These are phyloP conservation scores for Propithecus deckenii DNA, from an alignment of 2,797 vertebrate species.

Conservation along the genomic window DNA sequence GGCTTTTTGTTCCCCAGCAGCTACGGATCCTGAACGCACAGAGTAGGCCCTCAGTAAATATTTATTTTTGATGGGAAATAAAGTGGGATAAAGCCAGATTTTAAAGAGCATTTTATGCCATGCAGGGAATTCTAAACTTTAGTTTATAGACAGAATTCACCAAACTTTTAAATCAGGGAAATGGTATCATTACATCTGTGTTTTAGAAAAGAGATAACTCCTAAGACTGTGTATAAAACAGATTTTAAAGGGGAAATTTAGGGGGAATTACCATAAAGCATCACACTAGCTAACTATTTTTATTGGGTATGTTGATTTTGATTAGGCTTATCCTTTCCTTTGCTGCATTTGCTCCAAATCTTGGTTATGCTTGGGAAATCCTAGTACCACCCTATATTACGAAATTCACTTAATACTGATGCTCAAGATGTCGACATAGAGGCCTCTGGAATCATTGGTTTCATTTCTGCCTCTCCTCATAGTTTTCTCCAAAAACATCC, in stretches of 20 bases:
- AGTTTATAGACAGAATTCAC: background rate
- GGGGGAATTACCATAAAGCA: background rate
- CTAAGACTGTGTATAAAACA: background rate
- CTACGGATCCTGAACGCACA: background rate
- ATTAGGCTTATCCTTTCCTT: background rate
- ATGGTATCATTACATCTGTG: background rate
- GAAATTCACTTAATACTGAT: background rate
- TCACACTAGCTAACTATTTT: background rate
- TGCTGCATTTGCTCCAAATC: background rate
- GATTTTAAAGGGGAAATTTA: background rate
- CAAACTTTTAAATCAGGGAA: background rate
- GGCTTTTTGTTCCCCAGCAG: background rate
- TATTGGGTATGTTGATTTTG: background rate
- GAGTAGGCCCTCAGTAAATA: background rate
- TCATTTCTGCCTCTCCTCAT: background rate
- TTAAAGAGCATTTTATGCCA: background rate
- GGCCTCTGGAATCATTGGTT: background rate
- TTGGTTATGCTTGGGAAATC: background rate
- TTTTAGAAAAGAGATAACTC: background rate
- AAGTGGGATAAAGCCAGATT: background rate
- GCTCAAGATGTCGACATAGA: background rate
- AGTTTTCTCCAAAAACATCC: background rate
- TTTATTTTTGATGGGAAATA: background rate
- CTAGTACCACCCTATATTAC: background rate
- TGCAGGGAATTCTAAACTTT: background rate